phyloP scores from a whole-genome alignment of 2,113 vertebrate species.

The Xyrauchen texanus region DNA sequence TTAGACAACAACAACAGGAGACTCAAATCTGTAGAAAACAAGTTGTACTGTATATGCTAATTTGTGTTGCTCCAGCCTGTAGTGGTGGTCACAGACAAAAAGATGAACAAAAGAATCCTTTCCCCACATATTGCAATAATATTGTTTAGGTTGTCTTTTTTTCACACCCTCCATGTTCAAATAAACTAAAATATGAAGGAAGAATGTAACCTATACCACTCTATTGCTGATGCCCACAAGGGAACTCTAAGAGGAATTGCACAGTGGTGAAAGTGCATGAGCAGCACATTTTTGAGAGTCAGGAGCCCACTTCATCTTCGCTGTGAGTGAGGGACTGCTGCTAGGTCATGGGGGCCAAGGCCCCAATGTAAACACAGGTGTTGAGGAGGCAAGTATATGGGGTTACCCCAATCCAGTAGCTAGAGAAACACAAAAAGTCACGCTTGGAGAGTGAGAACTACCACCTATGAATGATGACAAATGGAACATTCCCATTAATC shows the following conservation, averaged over 20 bases:
- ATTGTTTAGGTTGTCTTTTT: conserved; percentile 52
- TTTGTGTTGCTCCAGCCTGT: not conserved
- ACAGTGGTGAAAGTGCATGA: conserved; percentile 69
- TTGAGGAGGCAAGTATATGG: conserved; percentile 68
- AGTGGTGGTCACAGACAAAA: not conserved
- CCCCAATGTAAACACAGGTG: conserved; percentile 87
- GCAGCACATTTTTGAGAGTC: conserved; percentile 72
- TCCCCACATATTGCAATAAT: conserved; percentile 48
- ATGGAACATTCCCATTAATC: conserved; percentile 48
- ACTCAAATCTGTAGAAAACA: too few species aligned
- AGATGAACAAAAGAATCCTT: not conserved
- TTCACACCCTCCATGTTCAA: conserved; percentile 54
- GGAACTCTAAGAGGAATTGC: conserved; percentile 69
- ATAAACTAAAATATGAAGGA: conserved; percentile 60
- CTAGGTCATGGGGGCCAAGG: conserved; percentile 71
- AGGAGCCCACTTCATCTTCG: conserved; percentile 71
- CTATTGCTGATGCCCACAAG: conserved; percentile 57
- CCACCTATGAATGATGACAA: conserved; percentile 51
- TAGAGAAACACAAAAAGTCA: conserved; percentile 68
- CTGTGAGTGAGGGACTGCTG: conserved; percentile 72
- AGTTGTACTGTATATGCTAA: not conserved
- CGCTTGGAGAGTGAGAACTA: conserved; percentile 54
- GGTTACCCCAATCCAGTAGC: conserved; percentile 71
- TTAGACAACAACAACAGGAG: too few species aligned
- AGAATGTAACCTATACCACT: conserved; percentile 67